Percentiles rank a stretch among this genome's conserved stretches.
Evolutionary conservation across 2,888 invertebrate genomes (phyloP).

Genomic region (Chelonus formosanus): DNA sequence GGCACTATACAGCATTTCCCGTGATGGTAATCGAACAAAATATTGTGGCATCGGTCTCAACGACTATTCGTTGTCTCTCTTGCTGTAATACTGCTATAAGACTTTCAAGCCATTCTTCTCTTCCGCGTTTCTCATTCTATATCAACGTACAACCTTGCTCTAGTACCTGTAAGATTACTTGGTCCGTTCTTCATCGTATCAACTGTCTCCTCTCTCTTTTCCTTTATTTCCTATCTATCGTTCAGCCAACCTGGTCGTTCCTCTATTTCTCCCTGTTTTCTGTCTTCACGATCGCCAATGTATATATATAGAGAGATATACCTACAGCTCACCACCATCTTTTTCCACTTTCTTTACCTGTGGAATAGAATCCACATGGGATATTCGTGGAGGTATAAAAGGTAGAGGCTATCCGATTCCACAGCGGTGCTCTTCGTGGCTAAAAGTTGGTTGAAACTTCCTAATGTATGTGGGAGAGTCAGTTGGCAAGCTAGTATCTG

Average conservation of each 20-base stretch:
- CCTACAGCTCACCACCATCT: slow-evolving; percentile 1
- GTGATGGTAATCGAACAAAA: slow-evolving; percentile 62
- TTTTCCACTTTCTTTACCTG: slow-evolving; percentile 30
- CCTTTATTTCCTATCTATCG: slow-evolving; percentile 20
- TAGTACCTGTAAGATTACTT: slow-evolving; percentile 19
- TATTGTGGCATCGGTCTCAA: slow-evolving; percentile 59
- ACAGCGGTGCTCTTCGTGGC: slow-evolving; percentile 40
- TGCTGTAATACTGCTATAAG: slow-evolving; percentile 17
- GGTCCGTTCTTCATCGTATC: slow-evolving; percentile 24
- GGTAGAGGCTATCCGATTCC: slow-evolving; percentile 48
- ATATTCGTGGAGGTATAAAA: slow-evolving; percentile 30
- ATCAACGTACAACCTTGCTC: slow-evolving; percentile 31
- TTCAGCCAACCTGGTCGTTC: slow-evolving; percentile 25
- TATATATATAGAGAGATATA: slow-evolving; percentile 4
- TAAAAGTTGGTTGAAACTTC: slow-evolving; percentile 57
- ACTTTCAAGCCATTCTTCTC: slow-evolving; percentile 27
- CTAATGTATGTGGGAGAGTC: slow-evolving; percentile 58
- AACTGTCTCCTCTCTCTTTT: slow-evolving; percentile 26
- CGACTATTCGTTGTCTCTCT: slow-evolving; percentile 21
- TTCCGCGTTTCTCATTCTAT: slow-evolving; percentile 37
- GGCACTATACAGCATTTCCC: slow-evolving; percentile 51
- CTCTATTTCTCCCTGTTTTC: slow-evolving; percentile 34
- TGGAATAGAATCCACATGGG: slow-evolving; percentile 18
- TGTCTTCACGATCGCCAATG: slow-evolving; percentile 29
- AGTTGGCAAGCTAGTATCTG: slow-evolving; percentile 53